Base-by-base conservation (phyloP, 2,888 invertebrate genomes). In the Junonia oenone region DNA sequence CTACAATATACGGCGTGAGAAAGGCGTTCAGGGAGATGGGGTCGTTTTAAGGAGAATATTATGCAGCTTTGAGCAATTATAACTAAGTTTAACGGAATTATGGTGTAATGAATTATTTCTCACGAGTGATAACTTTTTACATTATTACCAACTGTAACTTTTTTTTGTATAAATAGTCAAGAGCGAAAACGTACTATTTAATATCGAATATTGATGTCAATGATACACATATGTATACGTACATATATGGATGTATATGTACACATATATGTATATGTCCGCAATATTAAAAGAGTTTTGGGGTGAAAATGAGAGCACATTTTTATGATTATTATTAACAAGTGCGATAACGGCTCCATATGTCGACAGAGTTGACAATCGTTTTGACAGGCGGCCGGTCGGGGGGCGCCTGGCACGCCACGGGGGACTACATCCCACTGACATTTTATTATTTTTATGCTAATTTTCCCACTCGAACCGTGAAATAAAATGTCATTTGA, bases 401-500 rank as follows among this genome's bases (percentile, higher is more conserved):
- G 66, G 65, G 65, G 66, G 68, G 68, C 64, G 65, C 66, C 69
- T 54, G 60, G 51, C 67, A 67, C 71, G 69, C 76, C 76, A 67
- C 75, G 59, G 73, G 77, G 75, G 74, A 75, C 77, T 68, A 65
- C 69, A 68, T 75, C 71, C 71, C 69, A 68, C 72, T 76, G 79
- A 78, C 78, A 70, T 78, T 82, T 80, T 84, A 84, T 82, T 83
- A 85, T 84, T 84, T 84, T 83, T 82, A 84, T 84, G 85, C 75
- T 82, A 84, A 85, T 85, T 75, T 65, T 55, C 64, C 66, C 63
- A 69, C 71, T 74, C 68, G 66, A 72, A 66, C 68, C 72, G 67
- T 74, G 67, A 72, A 75, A 74, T 70, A 72, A 72, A 75, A 78
- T 73, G 31, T 62, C 40, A 62, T 59, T 55, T 55, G 35, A 56